Percentiles rank a stretch among this genome's conserved stretches.
These are phyloP conservation scores for Chymomyza procnemis DNA, from an alignment of 2,888 invertebrate species.

Conservation along the genomic window DNA sequence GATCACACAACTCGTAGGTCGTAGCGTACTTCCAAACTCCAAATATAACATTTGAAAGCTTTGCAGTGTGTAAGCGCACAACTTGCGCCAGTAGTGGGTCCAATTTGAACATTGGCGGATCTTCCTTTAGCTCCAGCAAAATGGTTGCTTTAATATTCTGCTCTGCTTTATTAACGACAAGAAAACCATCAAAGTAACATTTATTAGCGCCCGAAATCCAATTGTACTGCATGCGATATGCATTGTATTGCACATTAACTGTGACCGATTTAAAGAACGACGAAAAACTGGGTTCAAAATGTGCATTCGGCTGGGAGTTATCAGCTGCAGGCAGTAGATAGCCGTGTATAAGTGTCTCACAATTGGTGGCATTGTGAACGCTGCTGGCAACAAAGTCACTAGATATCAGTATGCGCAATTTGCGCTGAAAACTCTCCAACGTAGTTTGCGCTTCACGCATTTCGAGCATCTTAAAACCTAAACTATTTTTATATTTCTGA, in stretches of 20 bases:
- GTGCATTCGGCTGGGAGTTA: conserved; percentile 90
- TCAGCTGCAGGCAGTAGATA: conserved; percentile 92
- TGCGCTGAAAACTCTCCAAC: conserved; percentile 98
- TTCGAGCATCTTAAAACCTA: conserved; percentile 98
- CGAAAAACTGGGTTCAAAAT: conserved; percentile 97
- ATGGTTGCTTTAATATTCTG: conserved; percentile 99
- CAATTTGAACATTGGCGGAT: conserved; percentile 98
- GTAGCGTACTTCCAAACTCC: conserved; percentile 99
- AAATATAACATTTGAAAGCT: conserved; percentile 89
- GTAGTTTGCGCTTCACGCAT: conserved; percentile 98
- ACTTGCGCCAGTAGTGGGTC: conserved; percentile 96
- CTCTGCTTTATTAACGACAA: conserved; percentile 90
- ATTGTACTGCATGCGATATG: conserved; percentile 99
- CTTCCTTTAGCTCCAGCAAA: conserved; percentile 96
- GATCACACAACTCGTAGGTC: conserved; percentile 93
- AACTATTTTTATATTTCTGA: conserved; percentile 97
- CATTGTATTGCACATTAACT: conserved; percentile 98
- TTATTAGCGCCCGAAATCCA: conserved; percentile 99
- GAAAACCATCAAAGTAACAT: conserved; percentile 82
- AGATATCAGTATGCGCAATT: conserved; percentile 97
- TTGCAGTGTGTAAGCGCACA: conserved; percentile 91
- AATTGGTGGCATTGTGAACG: conserved; percentile 87
- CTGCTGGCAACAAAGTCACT: conserved; percentile 98
- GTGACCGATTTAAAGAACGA: conserved; percentile 99
- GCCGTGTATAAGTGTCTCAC: conserved; percentile 99